These are phyloP conservation scores for Arvicanthis niloticus DNA, from an alignment of 2,113 vertebrate species.

Conservation along the genomic window DNA sequence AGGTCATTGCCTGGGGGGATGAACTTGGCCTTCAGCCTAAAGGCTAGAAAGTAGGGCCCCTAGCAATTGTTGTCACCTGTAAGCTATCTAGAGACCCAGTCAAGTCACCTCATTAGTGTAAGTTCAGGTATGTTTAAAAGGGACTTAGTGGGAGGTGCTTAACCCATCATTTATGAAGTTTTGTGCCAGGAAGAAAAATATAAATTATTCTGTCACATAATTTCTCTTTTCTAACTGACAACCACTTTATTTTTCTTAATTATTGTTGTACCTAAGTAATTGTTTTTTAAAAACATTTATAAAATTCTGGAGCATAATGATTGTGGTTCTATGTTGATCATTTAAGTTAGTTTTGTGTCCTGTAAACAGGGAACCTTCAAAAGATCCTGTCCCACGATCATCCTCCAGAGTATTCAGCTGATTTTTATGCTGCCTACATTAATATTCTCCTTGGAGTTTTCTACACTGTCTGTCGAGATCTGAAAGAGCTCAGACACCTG, in stretches of 20 bases:
- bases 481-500: conserved; percentile 96
- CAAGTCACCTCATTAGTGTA: not conserved
- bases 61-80: not conserved
- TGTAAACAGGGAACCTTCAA: conserved; percentile 92
- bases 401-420: conserved; percentile 93
- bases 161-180: not conserved
- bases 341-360: conserved; percentile 58
- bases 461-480: conserved; percentile 96
- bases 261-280: not conserved
- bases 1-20: not conserved
- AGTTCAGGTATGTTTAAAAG: not conserved
- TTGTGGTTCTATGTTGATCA: not conserved
- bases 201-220: not conserved
- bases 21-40: not conserved
- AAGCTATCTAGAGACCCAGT: not conserved
- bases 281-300: not conserved
- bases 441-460: conserved; percentile 99
- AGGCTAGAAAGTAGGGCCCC: not conserved
- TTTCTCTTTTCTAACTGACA: not conserved
- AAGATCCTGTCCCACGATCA: conserved; percentile 93
- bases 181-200: not conserved
- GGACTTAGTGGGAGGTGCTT: not conserved
- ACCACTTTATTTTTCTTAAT: conserved; percentile 34
- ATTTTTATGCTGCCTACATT: conserved; percentile 96
- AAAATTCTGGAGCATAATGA: not conserved